Percentiles rank a stretch among this genome's conserved stretches.
phyloP scores from a whole-genome alignment of 2,797 vertebrate species.

The Cercopithecus hamlyni region DNA sequence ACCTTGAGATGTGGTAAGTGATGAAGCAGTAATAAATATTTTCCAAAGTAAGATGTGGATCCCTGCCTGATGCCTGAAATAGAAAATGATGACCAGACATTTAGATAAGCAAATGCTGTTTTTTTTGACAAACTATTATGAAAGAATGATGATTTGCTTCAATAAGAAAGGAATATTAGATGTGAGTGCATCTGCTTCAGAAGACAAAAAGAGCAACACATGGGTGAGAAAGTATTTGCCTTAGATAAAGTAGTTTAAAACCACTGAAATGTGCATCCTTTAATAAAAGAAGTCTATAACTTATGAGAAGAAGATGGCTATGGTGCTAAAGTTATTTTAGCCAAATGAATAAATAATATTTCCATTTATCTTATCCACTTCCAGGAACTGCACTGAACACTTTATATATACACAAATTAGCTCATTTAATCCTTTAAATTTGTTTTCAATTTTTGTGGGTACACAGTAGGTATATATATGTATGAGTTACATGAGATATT shows the following conservation, averaged over 20 bases:
- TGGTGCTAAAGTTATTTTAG: slow-evolving; percentile 22
- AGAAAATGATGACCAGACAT: slow-evolving; percentile 50
- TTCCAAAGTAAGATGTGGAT: slow-evolving; percentile 39
- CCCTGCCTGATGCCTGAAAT: slow-evolving; percentile 33
- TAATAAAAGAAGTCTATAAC: neutral
- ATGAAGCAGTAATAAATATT: slow-evolving; percentile 55
- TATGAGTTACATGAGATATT: too few species aligned
- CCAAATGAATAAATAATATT: neutral
- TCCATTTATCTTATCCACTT: neutral
- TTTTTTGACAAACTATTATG: slow-evolving; percentile 36
- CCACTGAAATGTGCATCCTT: neutral
- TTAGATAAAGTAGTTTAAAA: slow-evolving; percentile 22
- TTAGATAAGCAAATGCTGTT: slow-evolving; percentile 35
- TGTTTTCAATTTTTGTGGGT: too few species aligned
- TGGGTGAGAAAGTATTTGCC: neutral
- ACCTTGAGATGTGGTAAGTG: slow-evolving; percentile 52
- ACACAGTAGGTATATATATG: too few species aligned
- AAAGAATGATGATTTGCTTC: slow-evolving; percentile 33
- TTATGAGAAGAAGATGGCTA: slow-evolving; percentile 13
- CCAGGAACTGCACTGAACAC: neutral
- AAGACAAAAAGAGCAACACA: neutral
- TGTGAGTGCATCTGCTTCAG: neutral
- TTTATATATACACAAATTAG: neutral
- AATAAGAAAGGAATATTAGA: slow-evolving; percentile 42
- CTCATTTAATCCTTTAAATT: neutral